Percentiles rank a stretch among this genome's conserved stretches.
Evolutionary conservation across 2,888 invertebrate genomes (phyloP).

Genomic region (Trachelus stipa): DNA sequence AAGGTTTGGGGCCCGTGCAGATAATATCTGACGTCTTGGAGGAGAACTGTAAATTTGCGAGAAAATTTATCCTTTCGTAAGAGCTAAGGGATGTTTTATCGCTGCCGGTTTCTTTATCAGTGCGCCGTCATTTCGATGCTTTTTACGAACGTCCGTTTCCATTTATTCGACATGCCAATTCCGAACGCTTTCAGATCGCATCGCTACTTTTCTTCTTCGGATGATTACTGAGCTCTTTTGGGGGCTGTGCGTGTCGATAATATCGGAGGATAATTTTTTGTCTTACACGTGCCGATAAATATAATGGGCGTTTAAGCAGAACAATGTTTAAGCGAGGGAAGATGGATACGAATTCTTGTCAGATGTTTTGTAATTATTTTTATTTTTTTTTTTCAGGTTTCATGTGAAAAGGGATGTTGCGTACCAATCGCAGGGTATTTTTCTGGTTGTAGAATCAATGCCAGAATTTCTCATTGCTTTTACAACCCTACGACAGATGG

Average conservation of each 20-base stretch:
- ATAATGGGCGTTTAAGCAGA: background rate
- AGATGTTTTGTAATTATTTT: background rate
- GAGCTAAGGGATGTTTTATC: background rate
- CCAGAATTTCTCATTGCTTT: background rate
- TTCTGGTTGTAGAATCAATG: background rate
- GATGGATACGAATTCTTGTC: background rate
- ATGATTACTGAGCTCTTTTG: background rate
- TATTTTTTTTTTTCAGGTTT: background rate
- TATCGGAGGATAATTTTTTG: background rate
- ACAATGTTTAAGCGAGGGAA: background rate
- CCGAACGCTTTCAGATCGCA: background rate
- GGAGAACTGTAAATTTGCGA: conserved; percentile 19
- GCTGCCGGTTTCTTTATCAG: background rate
- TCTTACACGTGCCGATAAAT: background rate
- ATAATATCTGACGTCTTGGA: conserved; percentile 18
- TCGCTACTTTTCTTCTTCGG: background rate
- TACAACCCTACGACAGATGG: background rate
- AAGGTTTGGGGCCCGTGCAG: conserved; percentile 14
- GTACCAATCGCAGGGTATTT: background rate
- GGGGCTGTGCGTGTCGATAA: background rate
- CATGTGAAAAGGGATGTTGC: background rate
- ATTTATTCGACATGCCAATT: background rate
- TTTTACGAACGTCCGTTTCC: background rate
- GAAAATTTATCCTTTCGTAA: conserved; percentile 9
- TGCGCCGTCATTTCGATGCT: background rate